Evolutionary conservation across 2,113 vertebrate species (phyloP).

Genomic region (Leucopsar rothschildi): DNA sequence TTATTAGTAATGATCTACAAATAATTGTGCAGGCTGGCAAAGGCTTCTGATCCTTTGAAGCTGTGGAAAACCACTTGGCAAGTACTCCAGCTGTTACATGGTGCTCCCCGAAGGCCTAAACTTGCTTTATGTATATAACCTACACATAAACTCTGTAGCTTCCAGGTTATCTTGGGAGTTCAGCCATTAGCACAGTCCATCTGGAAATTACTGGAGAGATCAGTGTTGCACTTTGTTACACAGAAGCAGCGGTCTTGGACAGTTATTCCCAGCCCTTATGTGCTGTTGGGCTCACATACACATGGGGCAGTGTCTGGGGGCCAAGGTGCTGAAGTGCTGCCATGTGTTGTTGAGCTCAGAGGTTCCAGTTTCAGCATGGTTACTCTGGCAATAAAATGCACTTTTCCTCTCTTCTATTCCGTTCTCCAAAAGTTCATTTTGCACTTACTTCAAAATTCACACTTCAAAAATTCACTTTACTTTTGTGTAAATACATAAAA

Average conservation of each 20-base stretch:
- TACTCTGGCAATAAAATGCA: not conserved
- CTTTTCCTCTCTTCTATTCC: not conserved
- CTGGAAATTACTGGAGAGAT: not conserved
- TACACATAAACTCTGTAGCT: not conserved
- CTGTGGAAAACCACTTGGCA: not conserved
- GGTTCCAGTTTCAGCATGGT: not conserved
- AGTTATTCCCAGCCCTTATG: accelerated
- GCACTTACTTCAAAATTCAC: not conserved
- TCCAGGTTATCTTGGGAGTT: not conserved
- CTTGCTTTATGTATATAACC: no score
- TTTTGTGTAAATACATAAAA: not conserved
- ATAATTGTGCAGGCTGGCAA: not conserved
- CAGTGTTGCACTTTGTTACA: not conserved
- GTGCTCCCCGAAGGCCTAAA: not conserved
- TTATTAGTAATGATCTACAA: not conserved
- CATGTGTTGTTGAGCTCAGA: accelerated
- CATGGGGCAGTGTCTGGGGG: accelerated
- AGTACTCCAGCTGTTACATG: not conserved
- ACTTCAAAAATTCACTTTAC: not conserved
- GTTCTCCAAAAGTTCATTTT: not conserved
- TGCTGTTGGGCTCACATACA: not conserved
- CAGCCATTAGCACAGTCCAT: not conserved
- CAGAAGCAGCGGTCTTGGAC: not conserved
- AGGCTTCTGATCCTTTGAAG: not conserved
- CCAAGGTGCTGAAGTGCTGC: not conserved